Conservation (phyloP, 2,113 vertebrate genomes). For the Ammodytes marinus region DNA sequence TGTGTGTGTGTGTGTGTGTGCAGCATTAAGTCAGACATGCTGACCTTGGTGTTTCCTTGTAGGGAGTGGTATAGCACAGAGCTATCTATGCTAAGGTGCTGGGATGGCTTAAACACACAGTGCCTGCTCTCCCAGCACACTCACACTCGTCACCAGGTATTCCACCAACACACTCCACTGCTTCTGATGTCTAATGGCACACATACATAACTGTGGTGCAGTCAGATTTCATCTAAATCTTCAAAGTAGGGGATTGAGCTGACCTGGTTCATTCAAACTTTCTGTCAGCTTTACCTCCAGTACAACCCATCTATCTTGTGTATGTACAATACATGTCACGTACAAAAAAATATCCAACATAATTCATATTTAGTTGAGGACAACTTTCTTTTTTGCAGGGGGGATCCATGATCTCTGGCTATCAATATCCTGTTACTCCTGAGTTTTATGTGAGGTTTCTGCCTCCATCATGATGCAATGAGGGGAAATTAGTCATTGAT, state of each 20-base stretch:
- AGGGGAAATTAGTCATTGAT: no score
- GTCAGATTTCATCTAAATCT: not conserved
- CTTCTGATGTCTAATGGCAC: not conserved
- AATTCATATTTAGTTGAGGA: not conserved
- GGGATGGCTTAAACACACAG: slow-evolving; percentile 70
- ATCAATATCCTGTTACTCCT: not conserved
- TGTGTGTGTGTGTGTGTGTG: slow-evolving; percentile 78
- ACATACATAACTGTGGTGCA: slow-evolving; percentile 1
- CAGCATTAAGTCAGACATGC: slow-evolving; percentile 31
- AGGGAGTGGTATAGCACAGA: slow-evolving; percentile 75
- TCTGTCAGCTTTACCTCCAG: not conserved
- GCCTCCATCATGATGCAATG: not conserved
- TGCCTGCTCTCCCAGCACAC: slow-evolving; percentile 49
- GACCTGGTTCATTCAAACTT: not conserved
- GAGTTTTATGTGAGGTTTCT: not conserved
- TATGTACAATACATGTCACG: not conserved
- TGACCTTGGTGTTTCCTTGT: slow-evolving; percentile 75
- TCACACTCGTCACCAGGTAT: slow-evolving; percentile 53
- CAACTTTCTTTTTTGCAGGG: not conserved
- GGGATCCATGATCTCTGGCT: not conserved
- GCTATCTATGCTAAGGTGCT: slow-evolving; percentile 64
- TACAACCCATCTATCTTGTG: not conserved
- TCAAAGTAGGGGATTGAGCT: not conserved
- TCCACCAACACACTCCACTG: slow-evolving; percentile 46
- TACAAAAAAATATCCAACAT: not conserved